These are phyloP conservation scores for Platyscapa corneri DNA, from an alignment of 1,140 invertebrate genomes.

Conservation along the genomic window DNA sequence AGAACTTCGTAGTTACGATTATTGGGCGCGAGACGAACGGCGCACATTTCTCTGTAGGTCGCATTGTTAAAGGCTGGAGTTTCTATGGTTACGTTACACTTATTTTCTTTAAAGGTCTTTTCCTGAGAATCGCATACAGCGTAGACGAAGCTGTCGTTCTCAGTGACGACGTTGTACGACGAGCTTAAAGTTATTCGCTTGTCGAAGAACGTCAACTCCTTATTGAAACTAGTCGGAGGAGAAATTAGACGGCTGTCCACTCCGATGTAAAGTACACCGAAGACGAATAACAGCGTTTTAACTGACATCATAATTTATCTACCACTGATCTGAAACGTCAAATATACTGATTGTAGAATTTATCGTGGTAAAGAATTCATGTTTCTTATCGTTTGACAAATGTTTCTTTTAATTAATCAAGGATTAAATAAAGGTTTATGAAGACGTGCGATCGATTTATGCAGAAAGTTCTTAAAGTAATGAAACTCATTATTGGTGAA, in stretches of 20 bases:
- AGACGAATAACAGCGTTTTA: neutral
- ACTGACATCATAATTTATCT: neutral
- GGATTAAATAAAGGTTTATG: no score
- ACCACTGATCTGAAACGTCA: neutral
- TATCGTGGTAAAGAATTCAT: no score
- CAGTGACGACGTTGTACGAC: neutral
- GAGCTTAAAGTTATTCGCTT: constrained; percentile 1
- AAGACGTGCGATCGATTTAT: no score
- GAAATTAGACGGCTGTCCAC: neutral
- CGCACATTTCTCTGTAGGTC: neutral
- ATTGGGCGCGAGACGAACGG: neutral
- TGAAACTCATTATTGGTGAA: no score
- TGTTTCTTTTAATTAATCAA: no score
- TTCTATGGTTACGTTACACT: constrained; percentile 27
- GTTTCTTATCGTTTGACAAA: no score
- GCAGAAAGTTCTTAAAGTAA: no score
- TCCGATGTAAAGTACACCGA: neutral
- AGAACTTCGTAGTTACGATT: neutral
- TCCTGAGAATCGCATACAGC: constrained; percentile 21
- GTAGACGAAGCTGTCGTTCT: constrained; percentile 15
- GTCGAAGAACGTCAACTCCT: neutral
- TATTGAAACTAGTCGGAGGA: neutral
- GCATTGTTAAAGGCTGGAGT: constrained; percentile 21
- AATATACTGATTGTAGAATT: neutral
- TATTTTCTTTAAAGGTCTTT: constrained; percentile 5